These are phyloP conservation scores for Palythoa caribaeorum DNA, from an alignment of 92 coral and sea anemone species.

Conservation along the genomic window DNA sequence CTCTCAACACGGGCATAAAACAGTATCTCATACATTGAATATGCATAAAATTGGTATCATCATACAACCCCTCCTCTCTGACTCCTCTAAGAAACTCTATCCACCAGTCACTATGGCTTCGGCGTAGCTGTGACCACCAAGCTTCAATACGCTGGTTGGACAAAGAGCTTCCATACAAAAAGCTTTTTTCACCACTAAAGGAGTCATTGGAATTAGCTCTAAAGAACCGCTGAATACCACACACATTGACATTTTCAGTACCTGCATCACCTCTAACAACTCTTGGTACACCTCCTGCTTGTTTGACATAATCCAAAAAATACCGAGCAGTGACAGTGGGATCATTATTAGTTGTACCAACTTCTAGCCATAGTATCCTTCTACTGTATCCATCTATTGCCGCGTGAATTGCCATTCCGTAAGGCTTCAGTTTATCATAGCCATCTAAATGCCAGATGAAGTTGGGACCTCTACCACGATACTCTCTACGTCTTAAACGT, in stretches of 20 bases:
- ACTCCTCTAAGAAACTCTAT: conserved; percentile 59
- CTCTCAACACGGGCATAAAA: conserved; percentile 42
- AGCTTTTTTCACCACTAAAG: conserved; percentile 50
- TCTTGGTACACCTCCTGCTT: conserved; percentile 65
- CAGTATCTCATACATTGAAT: conserved; percentile 72
- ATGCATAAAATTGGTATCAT: conserved; percentile 61
- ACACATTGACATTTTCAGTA: conserved; percentile 71
- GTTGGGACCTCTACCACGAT: conserved; percentile 52
- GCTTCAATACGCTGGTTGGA: conserved; percentile 68
- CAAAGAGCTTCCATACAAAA: conserved; percentile 58
- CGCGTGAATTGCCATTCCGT: conserved; percentile 55
- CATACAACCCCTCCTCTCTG: conserved; percentile 54
- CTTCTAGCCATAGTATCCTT: conserved; percentile 73
- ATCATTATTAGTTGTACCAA: conserved; percentile 67
- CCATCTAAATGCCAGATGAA: conserved; percentile 69
- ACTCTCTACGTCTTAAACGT: neutral
- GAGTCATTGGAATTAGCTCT: conserved; percentile 4
- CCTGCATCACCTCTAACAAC: conserved; percentile 69
- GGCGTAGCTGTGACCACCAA: conserved; percentile 63
- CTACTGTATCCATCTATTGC: conserved; percentile 65
- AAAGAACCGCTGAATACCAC: conserved; percentile 78
- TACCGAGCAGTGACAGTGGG: conserved; percentile 70
- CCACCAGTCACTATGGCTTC: conserved; percentile 64
- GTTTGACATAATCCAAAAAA: conserved; percentile 62
- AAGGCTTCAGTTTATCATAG: conserved; percentile 63